Evolutionary conservation across 2,797 vertebrate genomes (phyloP).

Genomic region (Momotus momota): DNA sequence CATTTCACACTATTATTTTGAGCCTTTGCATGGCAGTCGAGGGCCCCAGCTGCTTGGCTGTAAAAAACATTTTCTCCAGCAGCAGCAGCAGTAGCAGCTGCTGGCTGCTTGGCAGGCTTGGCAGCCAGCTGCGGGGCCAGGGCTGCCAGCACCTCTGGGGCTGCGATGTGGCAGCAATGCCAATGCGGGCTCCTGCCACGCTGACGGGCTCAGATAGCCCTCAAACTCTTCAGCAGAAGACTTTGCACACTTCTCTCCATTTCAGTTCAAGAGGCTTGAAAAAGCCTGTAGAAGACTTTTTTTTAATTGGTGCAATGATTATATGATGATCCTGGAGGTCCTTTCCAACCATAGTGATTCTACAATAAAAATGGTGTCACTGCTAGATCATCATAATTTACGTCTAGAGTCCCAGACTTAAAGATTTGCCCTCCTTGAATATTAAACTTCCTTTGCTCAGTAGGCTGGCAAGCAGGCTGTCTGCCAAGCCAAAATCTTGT

Average conservation of each 20-base stretch:
- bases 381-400: not conserved
- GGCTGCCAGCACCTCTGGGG: not conserved
- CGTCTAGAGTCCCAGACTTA: not conserved
- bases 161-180: not conserved
- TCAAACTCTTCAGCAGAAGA: not conserved
- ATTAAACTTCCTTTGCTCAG: not conserved
- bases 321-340: too few species aligned
- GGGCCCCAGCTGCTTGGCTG: not conserved
- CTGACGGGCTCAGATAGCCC: accelerated
- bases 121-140: not conserved
- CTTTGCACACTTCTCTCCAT: not conserved
- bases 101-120: not conserved
- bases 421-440: not conserved
- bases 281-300: not conserved
- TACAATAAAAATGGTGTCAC: not conserved
- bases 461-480: not conserved
- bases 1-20: not conserved
- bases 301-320: not conserved
- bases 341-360: too few species aligned
- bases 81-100: not conserved
- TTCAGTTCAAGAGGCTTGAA: not conserved
- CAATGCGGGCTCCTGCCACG: accelerated
- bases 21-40: not conserved
- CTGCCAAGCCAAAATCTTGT: not conserved
- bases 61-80: not conserved